Conservation (phyloP, 2,113 vertebrate genomes). For the Sapajus apella region DNA sequence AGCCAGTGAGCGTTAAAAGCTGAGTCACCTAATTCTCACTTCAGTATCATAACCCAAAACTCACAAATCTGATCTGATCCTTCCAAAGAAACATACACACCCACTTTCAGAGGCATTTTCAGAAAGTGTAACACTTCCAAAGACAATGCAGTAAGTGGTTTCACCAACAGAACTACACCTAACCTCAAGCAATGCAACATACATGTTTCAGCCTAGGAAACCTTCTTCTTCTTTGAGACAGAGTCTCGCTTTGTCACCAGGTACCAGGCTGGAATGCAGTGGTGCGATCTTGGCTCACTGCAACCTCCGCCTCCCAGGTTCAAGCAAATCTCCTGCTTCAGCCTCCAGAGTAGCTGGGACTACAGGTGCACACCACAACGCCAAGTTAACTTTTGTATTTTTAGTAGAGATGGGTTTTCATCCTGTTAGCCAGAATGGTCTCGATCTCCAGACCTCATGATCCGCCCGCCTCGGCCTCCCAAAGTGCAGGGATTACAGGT, state of each 20-base stretch:
- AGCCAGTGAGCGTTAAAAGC: not conserved
- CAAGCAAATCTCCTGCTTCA: too few species aligned
- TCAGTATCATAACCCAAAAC: not conserved
- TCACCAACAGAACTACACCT: not conserved
- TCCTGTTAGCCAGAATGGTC: too few species aligned
- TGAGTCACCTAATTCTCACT: not conserved
- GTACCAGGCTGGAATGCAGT: not conserved
- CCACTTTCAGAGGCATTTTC: not conserved
- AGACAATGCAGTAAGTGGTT: not conserved
- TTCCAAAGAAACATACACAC: not conserved
- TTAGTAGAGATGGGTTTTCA: too few species aligned
- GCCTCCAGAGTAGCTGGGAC: too few species aligned
- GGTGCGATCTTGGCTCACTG: not conserved
- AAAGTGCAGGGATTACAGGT: too few species aligned
- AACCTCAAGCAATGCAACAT: not conserved
- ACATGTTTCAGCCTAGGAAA: not conserved
- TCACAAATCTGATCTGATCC: slow-evolving; percentile 22
- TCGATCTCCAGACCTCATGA: too few species aligned
- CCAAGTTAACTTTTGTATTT: too few species aligned
- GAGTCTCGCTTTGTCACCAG: not conserved
- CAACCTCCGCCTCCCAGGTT: not conserved
- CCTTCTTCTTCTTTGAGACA: not conserved
- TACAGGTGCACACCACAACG: too few species aligned
- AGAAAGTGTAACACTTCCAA: not conserved
- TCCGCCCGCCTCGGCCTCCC: too few species aligned